Percentiles rank a stretch among this genome's conserved stretches.
Conservation (phyloP, 2,113 vertebrate species). For the Istiophorus platypterus region DNA sequence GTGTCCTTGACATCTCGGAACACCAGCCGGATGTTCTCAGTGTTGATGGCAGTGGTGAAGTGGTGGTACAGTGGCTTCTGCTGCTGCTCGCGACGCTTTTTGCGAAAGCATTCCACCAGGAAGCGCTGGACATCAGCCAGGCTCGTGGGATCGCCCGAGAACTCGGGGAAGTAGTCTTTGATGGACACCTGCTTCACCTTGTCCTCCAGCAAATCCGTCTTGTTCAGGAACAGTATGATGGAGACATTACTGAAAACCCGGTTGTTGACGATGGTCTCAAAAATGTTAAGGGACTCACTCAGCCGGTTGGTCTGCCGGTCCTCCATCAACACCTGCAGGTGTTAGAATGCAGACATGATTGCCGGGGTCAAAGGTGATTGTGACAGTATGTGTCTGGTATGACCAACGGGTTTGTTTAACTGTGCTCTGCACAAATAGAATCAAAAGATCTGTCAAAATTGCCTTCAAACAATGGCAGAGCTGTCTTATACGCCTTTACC, state of each 20-base stretch:
- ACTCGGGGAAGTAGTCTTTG: conserved; percentile 96
- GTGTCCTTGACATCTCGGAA: conserved; percentile 99
- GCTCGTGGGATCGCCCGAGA: conserved; percentile 86
- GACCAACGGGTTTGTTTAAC: not conserved
- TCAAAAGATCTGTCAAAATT: not conserved
- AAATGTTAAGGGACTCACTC: conserved; percentile 97
- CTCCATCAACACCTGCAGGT: conserved; percentile 92
- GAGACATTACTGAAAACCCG: conserved; percentile 96
- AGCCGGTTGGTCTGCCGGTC: conserved; percentile 97
- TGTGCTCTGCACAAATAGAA: not conserved
- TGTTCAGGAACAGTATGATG: conserved; percentile 98
- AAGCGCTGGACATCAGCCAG: conserved; percentile 93
- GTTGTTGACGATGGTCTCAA: conserved; percentile 98
- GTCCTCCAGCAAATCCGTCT: conserved; percentile 97
- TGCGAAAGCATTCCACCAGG: conserved; percentile 96
- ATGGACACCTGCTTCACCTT: conserved; percentile 95
- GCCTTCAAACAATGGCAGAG: not conserved
- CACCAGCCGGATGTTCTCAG: conserved; percentile 97
- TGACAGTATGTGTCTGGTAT: not conserved
- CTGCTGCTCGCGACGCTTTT: conserved; percentile 93
- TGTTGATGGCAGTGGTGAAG: conserved; percentile 99
- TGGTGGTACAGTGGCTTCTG: conserved; percentile 98
- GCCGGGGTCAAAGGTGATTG: not conserved
- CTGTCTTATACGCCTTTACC: too few relatives aligned
- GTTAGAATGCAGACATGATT: not conserved